Evolutionary conservation across 2,797 vertebrate genomes (phyloP).

Genomic region (Pygocentrus nattereri): DNA sequence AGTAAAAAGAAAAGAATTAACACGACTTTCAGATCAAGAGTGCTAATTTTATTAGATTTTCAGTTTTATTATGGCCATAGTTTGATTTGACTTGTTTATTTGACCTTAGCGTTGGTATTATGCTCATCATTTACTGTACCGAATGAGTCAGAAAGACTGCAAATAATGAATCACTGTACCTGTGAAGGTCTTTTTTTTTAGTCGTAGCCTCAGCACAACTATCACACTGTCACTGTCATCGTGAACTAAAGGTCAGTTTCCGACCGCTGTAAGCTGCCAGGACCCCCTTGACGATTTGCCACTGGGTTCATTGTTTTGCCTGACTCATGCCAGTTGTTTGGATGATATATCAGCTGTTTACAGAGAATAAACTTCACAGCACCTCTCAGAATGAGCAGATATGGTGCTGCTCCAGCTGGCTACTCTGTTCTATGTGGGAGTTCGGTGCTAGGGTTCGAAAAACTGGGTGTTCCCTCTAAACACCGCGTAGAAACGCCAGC

Average conservation of each 20-base stretch:
- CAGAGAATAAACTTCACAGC: neutral
- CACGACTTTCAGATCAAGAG: neutral
- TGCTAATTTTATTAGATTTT: neutral
- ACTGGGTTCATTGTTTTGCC: neutral
- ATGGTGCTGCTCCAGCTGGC: neutral
- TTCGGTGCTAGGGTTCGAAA: slow-evolving; percentile 25
- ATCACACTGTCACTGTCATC: slow-evolving; percentile 15
- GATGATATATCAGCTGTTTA: slow-evolving; percentile 1
- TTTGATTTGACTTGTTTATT: neutral
- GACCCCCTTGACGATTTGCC: neutral
- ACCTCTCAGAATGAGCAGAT: neutral
- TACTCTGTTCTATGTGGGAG: slow-evolving; percentile 23
- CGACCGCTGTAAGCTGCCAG: slow-evolving; percentile 7
- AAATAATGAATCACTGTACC: slow-evolving; percentile 59
- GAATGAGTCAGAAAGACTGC: slow-evolving; percentile 50
- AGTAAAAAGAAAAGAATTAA: neutral
- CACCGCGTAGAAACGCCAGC: slow-evolving; percentile 30
- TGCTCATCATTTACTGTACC: neutral
- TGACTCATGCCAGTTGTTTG: neutral
- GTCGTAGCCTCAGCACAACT: slow-evolving; percentile 31
- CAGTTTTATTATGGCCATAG: neutral
- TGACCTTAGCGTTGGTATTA: neutral
- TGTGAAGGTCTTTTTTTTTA: slow-evolving; percentile 46
- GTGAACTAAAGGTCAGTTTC: slow-evolving; percentile 23
- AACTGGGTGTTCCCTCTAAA: slow-evolving; percentile 43